Base-by-base conservation (phyloP, 2,113 vertebrate species). In the Solenodon paradoxus region DNA sequence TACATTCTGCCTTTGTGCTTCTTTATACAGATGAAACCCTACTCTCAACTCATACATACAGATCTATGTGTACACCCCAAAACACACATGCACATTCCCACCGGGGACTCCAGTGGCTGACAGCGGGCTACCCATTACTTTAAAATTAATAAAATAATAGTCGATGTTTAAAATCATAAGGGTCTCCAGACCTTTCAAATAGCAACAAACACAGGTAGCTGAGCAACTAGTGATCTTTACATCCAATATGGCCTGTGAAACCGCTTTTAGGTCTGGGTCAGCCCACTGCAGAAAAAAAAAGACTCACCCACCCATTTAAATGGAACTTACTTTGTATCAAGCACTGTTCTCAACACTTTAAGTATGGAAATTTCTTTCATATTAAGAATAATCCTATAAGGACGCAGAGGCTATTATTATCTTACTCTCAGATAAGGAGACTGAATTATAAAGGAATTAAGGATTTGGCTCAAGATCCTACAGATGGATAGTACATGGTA, bases 31-130 rank as follows among this genome's bases (percentile, higher is more conserved):
- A 42, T 13, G 9, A 24, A 3, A 35, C 45, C n/a, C 49, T 90
- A 40, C 9, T 61, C 32, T 47, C 82, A 93, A 57, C 9, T 51
- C 84, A 92, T 79, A 53, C 20, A 42, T 0, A 42, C 9, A 15
- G 2, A 68, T 15, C 35, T 3, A 19, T 0, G 19, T 32, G 17
- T 38, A 1, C 2, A 20, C 2, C 40, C 5, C n/a, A n/a, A 28
- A 4, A 63, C 19, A 35, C 30, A 6, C 2, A 47, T 38, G 4
- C 30, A 9, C 47, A 92, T 63, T 68, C 16, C 32, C 55, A 94
- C 55, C 20, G 19, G 63, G 35, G 47, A 68, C 38, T 93, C n/a
- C 32, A 47, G 40, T 35, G 47, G 42, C 5, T 49, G 63, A 68
- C 24, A 66, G 22, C 15, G 82, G 30, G 4, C n/a, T 30, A 38